Conservation (phyloP, 2,888 invertebrate species). For the Blomia tropicalis region DNA sequence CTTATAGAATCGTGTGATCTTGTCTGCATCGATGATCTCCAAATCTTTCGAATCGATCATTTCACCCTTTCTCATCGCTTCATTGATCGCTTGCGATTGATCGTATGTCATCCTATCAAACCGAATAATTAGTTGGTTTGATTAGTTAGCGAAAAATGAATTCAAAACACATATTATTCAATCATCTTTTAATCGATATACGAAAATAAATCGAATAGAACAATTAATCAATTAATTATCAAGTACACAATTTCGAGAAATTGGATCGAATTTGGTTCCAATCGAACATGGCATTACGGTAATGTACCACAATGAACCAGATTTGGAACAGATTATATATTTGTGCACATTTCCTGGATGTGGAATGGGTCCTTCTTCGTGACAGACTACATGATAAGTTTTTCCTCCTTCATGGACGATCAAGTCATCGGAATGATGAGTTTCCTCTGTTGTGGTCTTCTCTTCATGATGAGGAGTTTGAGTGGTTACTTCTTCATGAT, state of each 20-base stretch:
- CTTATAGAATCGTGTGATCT: slow-evolving; percentile 1
- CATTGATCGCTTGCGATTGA: no score
- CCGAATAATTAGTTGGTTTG: no score
- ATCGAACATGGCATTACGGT: not conserved
- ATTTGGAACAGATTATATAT: not conserved
- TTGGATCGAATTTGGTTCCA: not conserved
- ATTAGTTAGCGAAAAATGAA: no score
- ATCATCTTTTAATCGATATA: no score
- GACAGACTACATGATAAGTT: not conserved
- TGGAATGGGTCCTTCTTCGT: not conserved
- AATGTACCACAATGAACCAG: not conserved
- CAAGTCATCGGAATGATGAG: no score
- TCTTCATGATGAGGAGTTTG: no score
- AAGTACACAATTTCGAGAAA: not conserved
- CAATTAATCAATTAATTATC: slow-evolving; percentile 4
- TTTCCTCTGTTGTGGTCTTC: no score
- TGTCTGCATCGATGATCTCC: not conserved
- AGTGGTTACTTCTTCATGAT: no score
- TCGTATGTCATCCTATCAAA: no score
- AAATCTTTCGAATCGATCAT: not conserved
- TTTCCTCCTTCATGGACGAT: not conserved
- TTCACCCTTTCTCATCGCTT: no score
- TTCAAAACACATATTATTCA: no score
- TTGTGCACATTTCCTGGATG: slow-evolving; percentile 14
- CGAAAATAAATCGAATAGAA: no score